phyloP scores from a whole-genome alignment of 2,113 vertebrate species.

The Ochotona princeps region DNA sequence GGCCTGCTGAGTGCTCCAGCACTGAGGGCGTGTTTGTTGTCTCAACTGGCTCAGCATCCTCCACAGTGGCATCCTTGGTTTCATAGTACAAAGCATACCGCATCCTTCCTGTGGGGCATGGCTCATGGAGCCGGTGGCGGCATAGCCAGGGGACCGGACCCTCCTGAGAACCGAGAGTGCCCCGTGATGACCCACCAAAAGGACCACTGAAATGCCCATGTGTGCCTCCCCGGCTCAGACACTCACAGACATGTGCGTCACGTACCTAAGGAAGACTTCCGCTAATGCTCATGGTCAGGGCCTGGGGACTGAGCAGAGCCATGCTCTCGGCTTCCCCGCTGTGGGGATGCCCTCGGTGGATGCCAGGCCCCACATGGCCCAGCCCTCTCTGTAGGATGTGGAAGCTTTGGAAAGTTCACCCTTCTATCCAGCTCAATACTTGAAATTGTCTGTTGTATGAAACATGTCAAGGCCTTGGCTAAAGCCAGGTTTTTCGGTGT shows the following conservation, averaged over 20 bases:
- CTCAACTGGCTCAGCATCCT: accelerated
- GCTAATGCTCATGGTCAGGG: background rate
- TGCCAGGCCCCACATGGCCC: accelerated
- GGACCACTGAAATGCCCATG: accelerated
- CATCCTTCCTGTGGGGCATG: accelerated
- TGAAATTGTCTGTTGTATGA: accelerated
- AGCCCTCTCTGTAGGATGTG: accelerated
- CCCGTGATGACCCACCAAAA: accelerated
- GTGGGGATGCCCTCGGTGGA: accelerated
- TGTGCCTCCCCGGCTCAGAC: background rate
- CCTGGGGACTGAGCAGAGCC: accelerated
- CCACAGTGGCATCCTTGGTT: background rate
- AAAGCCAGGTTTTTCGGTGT: background rate
- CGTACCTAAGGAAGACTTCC: accelerated
- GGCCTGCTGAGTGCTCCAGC: too few relatives aligned
- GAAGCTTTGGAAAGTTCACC: accelerated
- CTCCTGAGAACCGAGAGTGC: accelerated
- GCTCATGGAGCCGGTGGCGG: accelerated
- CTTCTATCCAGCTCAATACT: background rate
- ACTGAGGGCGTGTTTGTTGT: too few relatives aligned
- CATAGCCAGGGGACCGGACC: accelerated
- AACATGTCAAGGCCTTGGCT: background rate
- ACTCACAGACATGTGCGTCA: accelerated
- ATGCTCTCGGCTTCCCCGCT: accelerated
- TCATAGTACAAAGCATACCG: background rate